These are phyloP conservation scores for Toxotes lorentzi DNA, from an alignment of 2,797 vertebrate genomes.

Conservation along the genomic window DNA sequence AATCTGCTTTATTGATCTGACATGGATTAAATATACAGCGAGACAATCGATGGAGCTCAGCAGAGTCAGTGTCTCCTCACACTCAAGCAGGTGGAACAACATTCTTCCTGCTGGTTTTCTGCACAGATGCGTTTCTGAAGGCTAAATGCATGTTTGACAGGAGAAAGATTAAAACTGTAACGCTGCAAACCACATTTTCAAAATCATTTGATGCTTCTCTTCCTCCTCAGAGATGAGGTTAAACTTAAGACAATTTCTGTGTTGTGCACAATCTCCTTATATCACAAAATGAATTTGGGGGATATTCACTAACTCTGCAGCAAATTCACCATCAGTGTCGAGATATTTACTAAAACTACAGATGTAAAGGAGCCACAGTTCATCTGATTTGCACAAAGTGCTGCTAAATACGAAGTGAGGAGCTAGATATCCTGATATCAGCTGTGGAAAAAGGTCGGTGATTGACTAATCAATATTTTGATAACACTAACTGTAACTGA, in stretches of 20 bases:
- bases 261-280: neutral
- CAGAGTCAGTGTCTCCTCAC: neutral
- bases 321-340: neutral
- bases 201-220: neutral
- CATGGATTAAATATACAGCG: slow-evolving; percentile 22
- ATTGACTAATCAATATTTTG: neutral
- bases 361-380: neutral
- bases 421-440: neutral
- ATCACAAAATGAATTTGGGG: neutral
- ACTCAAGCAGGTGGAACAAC: slow-evolving; percentile 22
- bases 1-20: slow-evolving; percentile 49
- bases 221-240: neutral
- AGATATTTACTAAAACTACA: neutral
- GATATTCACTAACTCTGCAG: neutral
- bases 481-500: too few species aligned
- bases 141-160: neutral
- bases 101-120: slow-evolving; percentile 8
- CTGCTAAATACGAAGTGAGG: too few species aligned
- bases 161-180: neutral
- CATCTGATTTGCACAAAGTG: neutral
- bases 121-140: neutral
- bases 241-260: neutral
- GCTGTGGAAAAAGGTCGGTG: neutral
- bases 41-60: slow-evolving; percentile 30
- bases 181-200: neutral